A percentile compares a stretch with the other conserved stretches of the same genome.
Conservation (phyloP, 2,888 invertebrate genomes). For the Monochamus alternatus region DNA sequence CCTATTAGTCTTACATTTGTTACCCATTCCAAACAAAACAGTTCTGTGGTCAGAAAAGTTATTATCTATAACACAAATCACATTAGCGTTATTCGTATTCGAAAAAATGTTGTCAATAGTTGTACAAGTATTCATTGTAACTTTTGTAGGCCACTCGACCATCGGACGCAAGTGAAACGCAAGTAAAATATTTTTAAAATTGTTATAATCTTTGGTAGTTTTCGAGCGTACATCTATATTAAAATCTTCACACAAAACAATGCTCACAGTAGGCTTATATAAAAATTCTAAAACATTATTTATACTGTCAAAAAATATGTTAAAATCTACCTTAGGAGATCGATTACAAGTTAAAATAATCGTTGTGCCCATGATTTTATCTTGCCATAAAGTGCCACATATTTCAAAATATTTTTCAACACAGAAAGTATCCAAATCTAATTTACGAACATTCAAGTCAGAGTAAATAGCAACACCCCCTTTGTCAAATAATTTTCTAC, state of each 20-base stretch:
- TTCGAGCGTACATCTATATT: too few relatives aligned
- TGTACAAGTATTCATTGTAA: background rate
- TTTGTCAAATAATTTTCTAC: constrained; percentile 25
- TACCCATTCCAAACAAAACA: too few relatives aligned
- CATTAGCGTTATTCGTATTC: background rate
- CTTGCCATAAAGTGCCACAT: constrained; percentile 20
- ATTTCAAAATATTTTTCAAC: constrained; percentile 28
- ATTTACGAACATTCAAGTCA: constrained; percentile 1
- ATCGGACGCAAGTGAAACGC: constrained; percentile 12
- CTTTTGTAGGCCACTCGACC: too few relatives aligned
- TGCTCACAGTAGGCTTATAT: too few relatives aligned
- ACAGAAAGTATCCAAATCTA: constrained; percentile 22
- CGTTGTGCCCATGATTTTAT: background rate
- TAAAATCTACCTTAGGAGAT: background rate
- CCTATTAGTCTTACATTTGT: too few relatives aligned
- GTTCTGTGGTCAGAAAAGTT: background rate
- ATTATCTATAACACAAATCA: background rate
- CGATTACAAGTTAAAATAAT: constrained; percentile 26
- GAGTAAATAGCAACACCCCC: constrained; percentile 25
- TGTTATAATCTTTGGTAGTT: too few relatives aligned
- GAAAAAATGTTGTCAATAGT: constrained; percentile 9
- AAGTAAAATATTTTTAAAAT: too few relatives aligned
- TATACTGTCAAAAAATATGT: too few relatives aligned
- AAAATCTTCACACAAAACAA: too few relatives aligned
- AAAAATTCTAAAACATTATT: too few relatives aligned